phyloP scores from a whole-genome alignment of 2,797 vertebrate species.

The Dipus sagitta region DNA sequence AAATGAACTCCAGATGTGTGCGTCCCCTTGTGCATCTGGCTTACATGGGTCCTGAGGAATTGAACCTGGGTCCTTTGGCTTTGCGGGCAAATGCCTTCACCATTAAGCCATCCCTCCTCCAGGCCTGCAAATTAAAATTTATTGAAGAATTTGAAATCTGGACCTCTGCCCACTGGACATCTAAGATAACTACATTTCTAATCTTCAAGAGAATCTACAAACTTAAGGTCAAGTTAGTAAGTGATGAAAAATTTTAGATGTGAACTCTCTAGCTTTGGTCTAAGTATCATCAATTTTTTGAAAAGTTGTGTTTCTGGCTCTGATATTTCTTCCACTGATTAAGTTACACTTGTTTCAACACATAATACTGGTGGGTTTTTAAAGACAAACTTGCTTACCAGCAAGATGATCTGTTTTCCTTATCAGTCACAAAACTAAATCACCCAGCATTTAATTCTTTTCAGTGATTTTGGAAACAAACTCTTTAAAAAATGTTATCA shows the following conservation, averaged over 20 bases:
- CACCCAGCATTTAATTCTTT: neutral
- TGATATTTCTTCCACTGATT: conserved; percentile 71
- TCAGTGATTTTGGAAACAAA: conserved; percentile 44
- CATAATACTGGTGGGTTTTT: conserved; percentile 50
- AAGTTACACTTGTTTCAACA: conserved; percentile 54
- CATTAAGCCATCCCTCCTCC: too few species aligned
- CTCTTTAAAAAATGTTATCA: neutral
- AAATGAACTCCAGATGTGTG: too few species aligned
- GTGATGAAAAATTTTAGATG: conserved; percentile 38
- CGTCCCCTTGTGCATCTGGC: too few species aligned
- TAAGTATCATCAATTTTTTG: neutral
- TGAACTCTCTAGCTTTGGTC: conserved; percentile 8
- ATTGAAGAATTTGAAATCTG: conserved; percentile 1
- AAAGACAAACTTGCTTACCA: conserved; percentile 45
- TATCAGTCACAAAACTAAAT: conserved; percentile 53
- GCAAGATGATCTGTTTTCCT: conserved; percentile 42
- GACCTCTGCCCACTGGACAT: neutral
- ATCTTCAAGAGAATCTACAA: conserved; percentile 39
- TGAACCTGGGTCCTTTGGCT: too few species aligned
- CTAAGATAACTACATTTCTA: conserved; percentile 10
- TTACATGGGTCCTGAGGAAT: too few species aligned
- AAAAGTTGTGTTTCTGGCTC: conserved; percentile 58
- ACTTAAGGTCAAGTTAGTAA: conserved; percentile 50
- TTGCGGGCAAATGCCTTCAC: too few species aligned
- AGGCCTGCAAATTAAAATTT: too few species aligned